phyloP scores from a whole-genome alignment of 2,113 vertebrate genomes.

The Lepisosteus oculatus region DNA sequence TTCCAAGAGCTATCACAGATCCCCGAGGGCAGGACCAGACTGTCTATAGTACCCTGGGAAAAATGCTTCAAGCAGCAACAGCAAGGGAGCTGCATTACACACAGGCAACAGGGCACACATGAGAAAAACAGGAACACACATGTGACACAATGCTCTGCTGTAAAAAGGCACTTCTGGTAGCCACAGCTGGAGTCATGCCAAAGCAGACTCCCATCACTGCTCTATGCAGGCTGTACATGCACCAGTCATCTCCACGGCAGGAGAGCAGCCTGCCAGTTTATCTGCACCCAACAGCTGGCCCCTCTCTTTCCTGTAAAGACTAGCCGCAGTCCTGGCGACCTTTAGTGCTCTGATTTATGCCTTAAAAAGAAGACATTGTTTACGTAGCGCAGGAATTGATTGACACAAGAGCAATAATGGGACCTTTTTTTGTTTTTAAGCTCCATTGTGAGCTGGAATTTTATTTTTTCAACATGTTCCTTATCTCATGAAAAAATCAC shows the following conservation, averaged over 20 bases:
- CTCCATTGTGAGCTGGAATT: background rate
- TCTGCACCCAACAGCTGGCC: background rate
- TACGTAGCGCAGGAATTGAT: background rate
- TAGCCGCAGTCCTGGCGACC: background rate
- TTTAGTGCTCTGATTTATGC: conserved; percentile 1
- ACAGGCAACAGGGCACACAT: no score
- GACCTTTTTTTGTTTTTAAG: background rate
- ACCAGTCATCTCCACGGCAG: background rate
- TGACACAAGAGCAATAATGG: background rate
- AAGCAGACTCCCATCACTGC: no score
- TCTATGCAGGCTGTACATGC: background rate
- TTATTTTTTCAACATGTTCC: background rate
- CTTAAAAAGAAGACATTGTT: background rate
- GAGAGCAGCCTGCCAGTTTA: background rate
- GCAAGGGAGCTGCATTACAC: no score
- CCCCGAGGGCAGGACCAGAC: no score
- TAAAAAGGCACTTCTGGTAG: no score
- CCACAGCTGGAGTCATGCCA: no score
- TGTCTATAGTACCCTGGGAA: no score
- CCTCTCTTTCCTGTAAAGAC: background rate
- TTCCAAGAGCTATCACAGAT: no score
- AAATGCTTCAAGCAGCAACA: no score
- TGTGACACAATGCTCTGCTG: no score
- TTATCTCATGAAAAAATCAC: background rate
- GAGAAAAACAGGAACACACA: no score